These are phyloP conservation scores for Centropus unirufus DNA, from an alignment of 2,113 vertebrate genomes.

Conservation along the genomic window DNA sequence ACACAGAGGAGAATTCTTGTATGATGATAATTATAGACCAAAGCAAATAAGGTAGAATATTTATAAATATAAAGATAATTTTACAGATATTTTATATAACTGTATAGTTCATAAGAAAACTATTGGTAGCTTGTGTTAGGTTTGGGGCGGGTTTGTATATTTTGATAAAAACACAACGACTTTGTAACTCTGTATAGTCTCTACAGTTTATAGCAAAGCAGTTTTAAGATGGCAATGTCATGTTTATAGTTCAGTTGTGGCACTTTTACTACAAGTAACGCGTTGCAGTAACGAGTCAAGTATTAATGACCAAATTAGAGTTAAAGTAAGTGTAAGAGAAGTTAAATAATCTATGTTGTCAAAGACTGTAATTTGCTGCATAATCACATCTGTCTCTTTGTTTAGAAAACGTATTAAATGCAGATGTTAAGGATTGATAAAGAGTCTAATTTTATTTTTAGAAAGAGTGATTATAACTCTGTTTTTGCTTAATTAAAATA, in stretches of 20 bases:
- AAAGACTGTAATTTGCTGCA: conserved; percentile 75
- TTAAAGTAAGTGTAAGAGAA: conserved; percentile 73
- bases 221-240: conserved; percentile 79
- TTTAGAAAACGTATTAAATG: conserved; percentile 82
- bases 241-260: conserved; percentile 78
- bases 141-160: conserved; percentile 81
- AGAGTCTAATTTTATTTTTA: conserved; percentile 82
- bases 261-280: conserved; percentile 76
- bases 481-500: conserved; percentile 81
- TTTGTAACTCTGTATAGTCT: conserved; percentile 84
- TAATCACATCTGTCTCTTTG: conserved; percentile 81
- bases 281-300: conserved; percentile 73
- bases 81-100: conserved; percentile 85
- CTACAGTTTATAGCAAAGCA: conserved; percentile 83
- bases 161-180: conserved; percentile 78
- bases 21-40: conserved; percentile 81
- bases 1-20: conserved; percentile 70
- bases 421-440: conserved; percentile 80
- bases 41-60: conserved; percentile 85
- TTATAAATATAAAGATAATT: conserved; percentile 84
- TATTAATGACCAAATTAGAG: conserved; percentile 78
- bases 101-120: conserved; percentile 78
- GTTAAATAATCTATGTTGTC: conserved; percentile 74
- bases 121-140: conserved; percentile 80
- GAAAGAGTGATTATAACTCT: conserved; percentile 77